Conservation (phyloP, 2,888 invertebrate species). For the Habrosyne pyritoides region DNA sequence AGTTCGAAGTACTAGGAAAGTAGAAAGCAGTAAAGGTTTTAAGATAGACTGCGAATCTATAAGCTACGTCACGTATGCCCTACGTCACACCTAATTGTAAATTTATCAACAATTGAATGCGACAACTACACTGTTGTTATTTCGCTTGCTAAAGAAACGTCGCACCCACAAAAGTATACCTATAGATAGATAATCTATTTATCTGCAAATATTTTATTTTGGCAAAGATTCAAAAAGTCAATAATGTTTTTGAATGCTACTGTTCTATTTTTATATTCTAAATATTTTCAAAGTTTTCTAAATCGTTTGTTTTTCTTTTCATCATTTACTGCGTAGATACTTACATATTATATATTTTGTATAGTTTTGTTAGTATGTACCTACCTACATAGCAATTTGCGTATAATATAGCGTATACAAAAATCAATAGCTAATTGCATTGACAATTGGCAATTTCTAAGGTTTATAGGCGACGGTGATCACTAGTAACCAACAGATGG, state of each 20-base stretch:
- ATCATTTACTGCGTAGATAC: neutral
- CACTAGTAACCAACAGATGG: too few species aligned
- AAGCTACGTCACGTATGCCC: too few species aligned
- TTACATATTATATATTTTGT: too few species aligned
- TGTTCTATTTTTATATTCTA: slow-evolving; percentile 21
- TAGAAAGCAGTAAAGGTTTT: neutral
- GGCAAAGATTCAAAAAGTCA: slow-evolving; percentile 11
- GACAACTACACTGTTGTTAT: neutral
- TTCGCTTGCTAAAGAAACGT: slow-evolving; percentile 7
- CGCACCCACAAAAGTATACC: slow-evolving; percentile 18
- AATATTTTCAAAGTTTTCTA: slow-evolving; percentile 12
- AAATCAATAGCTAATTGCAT: too few species aligned
- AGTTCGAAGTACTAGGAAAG: neutral
- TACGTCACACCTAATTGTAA: too few species aligned
- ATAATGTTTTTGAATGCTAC: neutral
- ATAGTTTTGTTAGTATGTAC: too few species aligned
- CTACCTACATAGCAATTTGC: too few species aligned
- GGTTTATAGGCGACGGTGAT: too few species aligned
- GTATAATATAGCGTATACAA: too few species aligned
- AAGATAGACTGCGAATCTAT: too few species aligned
- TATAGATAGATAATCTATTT: slow-evolving; percentile 16
- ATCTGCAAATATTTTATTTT: slow-evolving; percentile 8
- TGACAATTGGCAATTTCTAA: too few species aligned
- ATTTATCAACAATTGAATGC: too few species aligned
- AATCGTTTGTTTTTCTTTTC: neutral